Evolutionary conservation across 2,113 vertebrate species (phyloP).

Genomic region (Excalfactoria chinensis): DNA sequence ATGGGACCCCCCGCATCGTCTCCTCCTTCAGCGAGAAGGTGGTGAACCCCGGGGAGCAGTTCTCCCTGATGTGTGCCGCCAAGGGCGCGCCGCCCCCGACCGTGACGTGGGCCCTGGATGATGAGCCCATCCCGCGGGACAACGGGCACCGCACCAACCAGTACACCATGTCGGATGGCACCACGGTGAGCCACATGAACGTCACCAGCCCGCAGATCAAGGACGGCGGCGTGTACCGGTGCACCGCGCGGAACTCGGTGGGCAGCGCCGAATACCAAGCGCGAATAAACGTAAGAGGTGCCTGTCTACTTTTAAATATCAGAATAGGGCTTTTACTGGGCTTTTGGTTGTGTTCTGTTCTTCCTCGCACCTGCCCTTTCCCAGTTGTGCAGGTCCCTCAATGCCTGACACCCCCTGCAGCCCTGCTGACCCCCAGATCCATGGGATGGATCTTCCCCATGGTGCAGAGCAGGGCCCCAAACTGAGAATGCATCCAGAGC

Average conservation of each 20-base stretch:
- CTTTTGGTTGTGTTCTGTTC: constrained; percentile 71
- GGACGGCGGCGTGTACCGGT: constrained; percentile 98
- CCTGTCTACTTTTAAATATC: constrained; percentile 99
- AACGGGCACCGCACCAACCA: constrained; percentile 91
- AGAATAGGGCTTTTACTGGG: constrained; percentile 86
- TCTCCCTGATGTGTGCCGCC: constrained; percentile 95
- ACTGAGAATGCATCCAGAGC: accelerated
- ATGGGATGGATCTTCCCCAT: neutral
- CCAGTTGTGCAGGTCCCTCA: accelerated
- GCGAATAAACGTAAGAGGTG: constrained; percentile 99
- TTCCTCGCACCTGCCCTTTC: neutral
- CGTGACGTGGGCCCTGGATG: constrained; percentile 96
- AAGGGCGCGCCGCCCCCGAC: constrained; percentile 96
- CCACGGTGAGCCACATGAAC: constrained; percentile 96
- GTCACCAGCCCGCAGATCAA: constrained; percentile 94
- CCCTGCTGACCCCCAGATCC: accelerated
- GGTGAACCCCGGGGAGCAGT: constrained; percentile 94
- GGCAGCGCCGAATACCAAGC: constrained; percentile 99
- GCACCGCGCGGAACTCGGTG: constrained; percentile 97
- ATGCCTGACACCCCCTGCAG: neutral
- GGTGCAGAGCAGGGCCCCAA: neutral
- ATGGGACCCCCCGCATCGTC: constrained; percentile 95
- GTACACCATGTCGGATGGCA: constrained; percentile 95
- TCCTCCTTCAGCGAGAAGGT: constrained; percentile 98
- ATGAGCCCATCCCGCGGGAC: constrained; percentile 92